phyloP scores from a whole-genome alignment of 2,888 invertebrate species.

The Uloborus plumipes region DNA sequence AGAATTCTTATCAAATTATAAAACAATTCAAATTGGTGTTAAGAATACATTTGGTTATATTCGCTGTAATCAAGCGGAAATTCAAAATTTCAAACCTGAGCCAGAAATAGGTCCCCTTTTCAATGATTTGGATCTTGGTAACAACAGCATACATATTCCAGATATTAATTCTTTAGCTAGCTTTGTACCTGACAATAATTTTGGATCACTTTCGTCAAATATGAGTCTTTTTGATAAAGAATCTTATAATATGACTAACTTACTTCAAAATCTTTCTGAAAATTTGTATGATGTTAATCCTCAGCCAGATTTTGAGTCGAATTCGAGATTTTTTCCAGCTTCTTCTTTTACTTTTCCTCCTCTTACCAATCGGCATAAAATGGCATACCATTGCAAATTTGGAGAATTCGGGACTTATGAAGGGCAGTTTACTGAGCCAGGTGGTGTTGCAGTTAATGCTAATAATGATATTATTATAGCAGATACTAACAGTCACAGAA shows the following conservation, averaged over 20 bases:
- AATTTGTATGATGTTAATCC: constrained; percentile 66
- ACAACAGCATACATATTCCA: constrained; percentile 78
- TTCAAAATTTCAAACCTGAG: constrained; percentile 76
- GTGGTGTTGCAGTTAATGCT: constrained; percentile 99
- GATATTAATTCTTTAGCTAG: constrained; percentile 63
- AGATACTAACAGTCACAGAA: constrained; percentile 99
- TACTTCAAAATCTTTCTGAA: constrained; percentile 70
- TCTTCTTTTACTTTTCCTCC: constrained; percentile 81
- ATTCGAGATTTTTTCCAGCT: constrained; percentile 83
- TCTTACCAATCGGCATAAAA: constrained; percentile 98
- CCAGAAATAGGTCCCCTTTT: constrained; percentile 90
- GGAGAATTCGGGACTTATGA: constrained; percentile 99
- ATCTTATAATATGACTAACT: constrained; percentile 86
- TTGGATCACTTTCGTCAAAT: constrained; percentile 77
- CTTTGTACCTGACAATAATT: constrained; percentile 84
- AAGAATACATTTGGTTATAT: constrained; percentile 97
- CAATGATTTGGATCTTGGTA: constrained; percentile 76
- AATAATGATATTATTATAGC: constrained; percentile 97
- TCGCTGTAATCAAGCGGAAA: constrained; percentile 76
- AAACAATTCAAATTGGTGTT: constrained; percentile 92
- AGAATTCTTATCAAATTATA: constrained; percentile 97
- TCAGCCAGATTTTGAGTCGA: constrained; percentile 85
- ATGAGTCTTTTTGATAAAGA: constrained; percentile 92
- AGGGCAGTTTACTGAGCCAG: constrained; percentile 99
- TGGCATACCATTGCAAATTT: constrained; percentile 99